Evolutionary conservation across 2,797 vertebrate genomes (phyloP).

Genomic region (Delichon dasypus): DNA sequence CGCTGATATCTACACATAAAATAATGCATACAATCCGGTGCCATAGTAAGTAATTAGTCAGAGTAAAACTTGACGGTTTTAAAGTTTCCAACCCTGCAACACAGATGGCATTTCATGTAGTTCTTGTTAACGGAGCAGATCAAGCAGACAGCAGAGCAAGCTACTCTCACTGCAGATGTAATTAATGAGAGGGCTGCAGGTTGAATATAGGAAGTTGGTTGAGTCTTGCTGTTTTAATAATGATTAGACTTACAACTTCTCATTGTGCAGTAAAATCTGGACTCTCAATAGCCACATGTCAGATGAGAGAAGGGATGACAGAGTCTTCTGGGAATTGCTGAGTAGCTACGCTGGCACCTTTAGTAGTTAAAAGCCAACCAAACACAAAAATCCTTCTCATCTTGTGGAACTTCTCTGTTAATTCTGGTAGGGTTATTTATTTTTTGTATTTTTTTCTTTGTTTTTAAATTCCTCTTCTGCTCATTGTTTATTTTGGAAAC

Average conservation of each 20-base stretch:
- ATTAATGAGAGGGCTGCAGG: background rate
- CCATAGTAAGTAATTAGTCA: background rate
- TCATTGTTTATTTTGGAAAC: background rate
- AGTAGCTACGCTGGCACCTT: background rate
- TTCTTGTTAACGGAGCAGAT: background rate
- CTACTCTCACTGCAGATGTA: background rate
- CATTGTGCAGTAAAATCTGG: background rate
- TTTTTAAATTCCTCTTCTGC: background rate
- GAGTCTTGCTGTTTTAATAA: background rate
- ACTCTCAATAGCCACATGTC: background rate
- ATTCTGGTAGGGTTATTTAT: background rate
- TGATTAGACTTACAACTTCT: background rate
- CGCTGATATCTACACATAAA: background rate
- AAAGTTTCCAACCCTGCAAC: background rate
- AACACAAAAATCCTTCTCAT: background rate
- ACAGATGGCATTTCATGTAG: background rate
- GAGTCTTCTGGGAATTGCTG: background rate
- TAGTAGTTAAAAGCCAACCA: background rate
- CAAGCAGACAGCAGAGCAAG: background rate
- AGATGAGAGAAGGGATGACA: background rate
- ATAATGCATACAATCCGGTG: background rate
- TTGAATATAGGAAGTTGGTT: background rate
- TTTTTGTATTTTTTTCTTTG: background rate
- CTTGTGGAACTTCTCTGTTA: background rate
- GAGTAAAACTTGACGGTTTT: background rate